These are phyloP conservation scores for Syngnathoides biaculeatus DNA, from an alignment of 2,113 vertebrate genomes.

Conservation along the genomic window DNA sequence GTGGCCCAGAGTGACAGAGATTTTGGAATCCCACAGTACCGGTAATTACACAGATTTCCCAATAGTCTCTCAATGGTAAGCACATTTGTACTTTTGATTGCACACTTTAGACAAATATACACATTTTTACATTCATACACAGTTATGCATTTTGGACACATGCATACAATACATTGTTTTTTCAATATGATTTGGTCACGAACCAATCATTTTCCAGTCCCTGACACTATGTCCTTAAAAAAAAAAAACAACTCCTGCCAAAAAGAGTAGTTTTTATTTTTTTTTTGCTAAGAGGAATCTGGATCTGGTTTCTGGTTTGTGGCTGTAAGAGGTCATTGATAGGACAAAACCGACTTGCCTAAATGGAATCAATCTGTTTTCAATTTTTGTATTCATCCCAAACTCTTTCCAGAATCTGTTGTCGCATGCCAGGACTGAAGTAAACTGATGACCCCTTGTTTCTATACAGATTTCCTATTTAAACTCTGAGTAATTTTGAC, in stretches of 20 bases:
- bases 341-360: not conserved
- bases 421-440: not conserved
- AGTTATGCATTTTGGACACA: not conserved
- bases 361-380: not conserved
- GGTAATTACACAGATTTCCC: not conserved
- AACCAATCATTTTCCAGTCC: not conserved
- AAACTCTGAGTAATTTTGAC: not conserved
- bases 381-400: not conserved
- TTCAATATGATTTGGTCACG: not conserved
- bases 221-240: not conserved
- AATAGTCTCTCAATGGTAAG: not conserved
- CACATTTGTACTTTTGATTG: not conserved
- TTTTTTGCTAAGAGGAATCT: not conserved
- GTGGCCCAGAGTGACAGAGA: not conserved
- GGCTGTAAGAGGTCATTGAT: constrained; percentile 14
- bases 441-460: not conserved
- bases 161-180: not conserved
- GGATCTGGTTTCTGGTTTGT: constrained; percentile 6
- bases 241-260: constrained; percentile 5
- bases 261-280: no score
- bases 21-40: not conserved
- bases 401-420: not conserved
- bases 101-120: not conserved
- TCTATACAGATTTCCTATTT: not conserved
- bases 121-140: not conserved